Conservation (phyloP, 1,140 invertebrate genomes). For the Metopolophium dirhodum region DNA sequence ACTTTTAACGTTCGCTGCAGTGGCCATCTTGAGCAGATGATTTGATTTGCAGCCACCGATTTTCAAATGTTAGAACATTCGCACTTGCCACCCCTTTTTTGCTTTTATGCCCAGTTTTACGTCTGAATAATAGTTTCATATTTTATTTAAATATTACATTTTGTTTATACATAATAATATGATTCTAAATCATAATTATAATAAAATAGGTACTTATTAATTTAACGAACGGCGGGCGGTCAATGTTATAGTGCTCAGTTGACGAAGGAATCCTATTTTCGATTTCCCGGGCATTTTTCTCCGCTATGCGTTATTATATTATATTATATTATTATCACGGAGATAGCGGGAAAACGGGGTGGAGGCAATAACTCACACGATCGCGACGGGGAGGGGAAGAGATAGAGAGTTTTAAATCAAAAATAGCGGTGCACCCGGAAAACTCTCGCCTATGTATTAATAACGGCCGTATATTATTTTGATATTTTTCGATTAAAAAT, state of each 20-base stretch:
- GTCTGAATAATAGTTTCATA: neutral
- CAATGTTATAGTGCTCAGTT: neutral
- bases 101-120: neutral
- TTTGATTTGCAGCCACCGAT: neutral
- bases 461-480: conserved; percentile 18
- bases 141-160: no score
- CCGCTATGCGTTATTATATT: neutral
- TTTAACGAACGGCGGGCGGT: no score
- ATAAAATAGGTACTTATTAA: no score
- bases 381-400: neutral
- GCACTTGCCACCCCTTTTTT: neutral
- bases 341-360: neutral
- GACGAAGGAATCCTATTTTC: neutral
- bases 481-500: conserved; percentile 52
- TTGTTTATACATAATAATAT: no score
- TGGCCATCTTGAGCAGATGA: no score
- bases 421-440: neutral
- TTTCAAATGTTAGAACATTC: neutral
- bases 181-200: no score
- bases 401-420: neutral
- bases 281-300: conserved; percentile 28
- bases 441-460: neutral
- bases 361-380: conserved; percentile 26
- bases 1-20: neutral
- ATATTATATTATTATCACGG: no score